Conservation (phyloP, 2,113 vertebrate genomes). For the Thunnus maccoyii region DNA sequence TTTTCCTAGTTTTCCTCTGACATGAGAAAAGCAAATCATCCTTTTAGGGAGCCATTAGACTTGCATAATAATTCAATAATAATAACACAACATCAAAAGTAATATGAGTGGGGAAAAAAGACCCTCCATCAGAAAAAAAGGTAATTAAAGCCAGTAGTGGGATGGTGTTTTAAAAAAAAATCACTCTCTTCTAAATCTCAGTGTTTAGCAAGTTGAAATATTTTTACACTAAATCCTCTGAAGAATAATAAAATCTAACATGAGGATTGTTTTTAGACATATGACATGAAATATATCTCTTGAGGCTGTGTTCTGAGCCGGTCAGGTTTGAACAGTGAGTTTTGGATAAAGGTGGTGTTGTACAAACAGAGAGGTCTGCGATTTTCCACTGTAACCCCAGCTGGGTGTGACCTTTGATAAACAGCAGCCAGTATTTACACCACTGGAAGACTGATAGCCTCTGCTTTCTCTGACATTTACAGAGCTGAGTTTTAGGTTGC, state of each 20-base stretch:
- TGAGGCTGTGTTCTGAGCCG: not conserved
- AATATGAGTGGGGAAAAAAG: too few species aligned
- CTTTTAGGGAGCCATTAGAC: not conserved
- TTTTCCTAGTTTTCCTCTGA: not conserved
- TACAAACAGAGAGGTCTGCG: constrained; percentile 30
- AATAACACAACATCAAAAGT: too few species aligned
- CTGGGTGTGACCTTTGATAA: constrained; percentile 69
- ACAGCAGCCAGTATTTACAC: constrained; percentile 66
- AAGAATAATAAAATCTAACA: not conserved
- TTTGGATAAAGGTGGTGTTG: constrained; percentile 25
- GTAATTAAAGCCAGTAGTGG: too few species aligned
- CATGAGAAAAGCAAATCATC: not conserved
- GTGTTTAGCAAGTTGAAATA: too few species aligned
- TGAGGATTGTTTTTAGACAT: not conserved
- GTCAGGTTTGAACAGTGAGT: constrained; percentile 2
- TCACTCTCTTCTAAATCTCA: too few species aligned
- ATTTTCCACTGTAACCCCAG: constrained; percentile 38
- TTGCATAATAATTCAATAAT: not conserved
- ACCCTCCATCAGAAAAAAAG: too few species aligned
- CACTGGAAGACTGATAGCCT: constrained; percentile 46
- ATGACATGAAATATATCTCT: not conserved
- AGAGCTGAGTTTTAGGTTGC: constrained; percentile 40
- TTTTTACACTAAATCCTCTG: not conserved
- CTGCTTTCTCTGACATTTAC: constrained; percentile 67
- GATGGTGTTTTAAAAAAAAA: too few species aligned